These are phyloP conservation scores for Amphimallon solstitiale DNA, from an alignment of 2,888 invertebrate species.

Conservation along the genomic window DNA sequence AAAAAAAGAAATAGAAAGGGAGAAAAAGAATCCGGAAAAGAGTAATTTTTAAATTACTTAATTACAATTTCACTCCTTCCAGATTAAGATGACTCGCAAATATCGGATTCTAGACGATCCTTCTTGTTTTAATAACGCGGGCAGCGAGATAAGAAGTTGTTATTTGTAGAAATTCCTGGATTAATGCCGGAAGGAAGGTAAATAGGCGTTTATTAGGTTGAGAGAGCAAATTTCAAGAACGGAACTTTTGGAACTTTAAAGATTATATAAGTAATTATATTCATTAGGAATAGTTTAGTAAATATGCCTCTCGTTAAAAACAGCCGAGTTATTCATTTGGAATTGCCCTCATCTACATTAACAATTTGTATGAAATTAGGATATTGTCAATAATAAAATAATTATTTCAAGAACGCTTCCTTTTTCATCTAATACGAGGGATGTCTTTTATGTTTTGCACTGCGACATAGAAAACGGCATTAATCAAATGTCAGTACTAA, in stretches of 20 bases:
- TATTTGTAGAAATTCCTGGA: constrained; percentile 1
- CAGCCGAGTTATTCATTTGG: too few relatives aligned
- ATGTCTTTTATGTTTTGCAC: too few relatives aligned
- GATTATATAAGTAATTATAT: constrained; percentile 14
- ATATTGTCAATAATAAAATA: too few relatives aligned
- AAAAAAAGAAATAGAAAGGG: too few relatives aligned
- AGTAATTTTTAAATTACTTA: constrained; percentile 7
- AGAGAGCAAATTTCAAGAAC: constrained; percentile 6
- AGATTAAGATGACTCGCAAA: not conserved
- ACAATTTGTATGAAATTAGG: too few relatives aligned
- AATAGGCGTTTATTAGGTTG: constrained; percentile 11
- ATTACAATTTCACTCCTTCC: not conserved
- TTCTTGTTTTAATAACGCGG: constrained; percentile 2
- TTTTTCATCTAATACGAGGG: too few relatives aligned
- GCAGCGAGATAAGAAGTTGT: constrained; percentile 10
- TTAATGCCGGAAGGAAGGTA: not conserved
- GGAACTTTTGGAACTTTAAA: constrained; percentile 16
- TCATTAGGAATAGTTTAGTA: constrained; percentile 1
- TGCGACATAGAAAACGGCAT: too few relatives aligned
- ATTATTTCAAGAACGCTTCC: too few relatives aligned
- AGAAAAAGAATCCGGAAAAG: not conserved
- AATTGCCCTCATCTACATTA: too few relatives aligned
- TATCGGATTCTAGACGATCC: not conserved
- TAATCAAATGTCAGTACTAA: too few relatives aligned
- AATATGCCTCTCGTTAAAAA: too few relatives aligned